Evolutionary conservation across 2,888 invertebrate genomes (phyloP).

Genomic region (Lordiphosa fenestrarum): DNA sequence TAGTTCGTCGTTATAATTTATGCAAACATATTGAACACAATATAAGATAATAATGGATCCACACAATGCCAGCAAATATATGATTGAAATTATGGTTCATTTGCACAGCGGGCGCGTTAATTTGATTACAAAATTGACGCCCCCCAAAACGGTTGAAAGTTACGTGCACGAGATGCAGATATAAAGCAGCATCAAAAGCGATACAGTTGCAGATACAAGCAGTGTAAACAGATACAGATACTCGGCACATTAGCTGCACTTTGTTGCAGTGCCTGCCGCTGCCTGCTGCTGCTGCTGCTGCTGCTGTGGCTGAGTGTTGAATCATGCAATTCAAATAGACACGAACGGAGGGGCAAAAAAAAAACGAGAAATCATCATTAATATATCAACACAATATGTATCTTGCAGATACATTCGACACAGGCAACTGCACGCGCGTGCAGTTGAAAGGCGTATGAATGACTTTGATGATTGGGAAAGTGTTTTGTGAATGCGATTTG

Average conservation of each 20-base stretch:
- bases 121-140: conserved; percentile 68
- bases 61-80: conserved; percentile 11
- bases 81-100: conserved; percentile 49
- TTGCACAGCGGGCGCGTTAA: conserved; percentile 64
- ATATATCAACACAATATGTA: conserved; percentile 68
- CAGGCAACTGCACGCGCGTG: conserved; percentile 49
- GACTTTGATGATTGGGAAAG: conserved; percentile 74
- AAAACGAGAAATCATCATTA: conserved; percentile 70
- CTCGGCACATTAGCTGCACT: conserved; percentile 31
- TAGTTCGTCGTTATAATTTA: conserved; percentile 24
- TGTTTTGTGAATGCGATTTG: conserved; percentile 59
- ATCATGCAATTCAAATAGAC: conserved; percentile 72
- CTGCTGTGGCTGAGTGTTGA: conserved; percentile 45
- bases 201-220: conserved; percentile 29
- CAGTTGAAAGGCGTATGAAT: conserved; percentile 66
- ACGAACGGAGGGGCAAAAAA: conserved; percentile 46
- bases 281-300: no score
- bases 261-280: conserved; percentile 13
- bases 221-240: conserved; percentile 52
- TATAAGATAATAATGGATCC: conserved; percentile 1
- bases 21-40: conserved; percentile 47
- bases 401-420: conserved; percentile 40
- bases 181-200: conserved; percentile 21
- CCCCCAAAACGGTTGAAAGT: conserved; percentile 37
- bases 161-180: conserved; percentile 46